phyloP scores from a whole-genome alignment of 2,797 vertebrate genomes.

The Gallirallus australis region DNA sequence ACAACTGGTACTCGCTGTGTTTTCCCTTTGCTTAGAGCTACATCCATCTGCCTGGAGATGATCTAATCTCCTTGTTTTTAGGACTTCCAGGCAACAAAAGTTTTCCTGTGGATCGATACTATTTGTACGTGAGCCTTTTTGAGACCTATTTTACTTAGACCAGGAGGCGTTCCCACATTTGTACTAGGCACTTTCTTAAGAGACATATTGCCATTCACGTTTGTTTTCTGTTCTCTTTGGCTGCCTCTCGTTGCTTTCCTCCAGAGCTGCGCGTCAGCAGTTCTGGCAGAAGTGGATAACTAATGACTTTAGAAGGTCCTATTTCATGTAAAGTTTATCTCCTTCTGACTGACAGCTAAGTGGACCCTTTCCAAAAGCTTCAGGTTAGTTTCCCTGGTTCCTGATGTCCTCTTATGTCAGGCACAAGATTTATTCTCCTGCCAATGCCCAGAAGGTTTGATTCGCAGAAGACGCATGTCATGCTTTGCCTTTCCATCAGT shows the following conservation, averaged over 20 bases:
- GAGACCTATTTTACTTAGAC: not conserved
- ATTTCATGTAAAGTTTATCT: constrained; percentile 64
- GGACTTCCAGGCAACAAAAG: not conserved
- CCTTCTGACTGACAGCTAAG: constrained; percentile 48
- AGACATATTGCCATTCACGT: constrained; percentile 9
- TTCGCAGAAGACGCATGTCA: not conserved
- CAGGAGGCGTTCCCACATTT: not conserved
- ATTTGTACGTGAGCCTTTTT: not conserved
- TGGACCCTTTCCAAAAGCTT: constrained; percentile 57
- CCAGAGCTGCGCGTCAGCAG: constrained; percentile 24
- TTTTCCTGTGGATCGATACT: not conserved
- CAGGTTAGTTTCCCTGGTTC: constrained; percentile 43
- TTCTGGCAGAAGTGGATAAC: constrained; percentile 47
- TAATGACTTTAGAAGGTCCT: constrained; percentile 36
- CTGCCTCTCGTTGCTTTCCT: constrained; percentile 36
- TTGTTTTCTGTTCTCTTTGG: constrained; percentile 66
- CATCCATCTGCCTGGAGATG: not conserved
- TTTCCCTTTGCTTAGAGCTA: not conserved
- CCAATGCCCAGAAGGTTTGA: constrained; percentile 38
- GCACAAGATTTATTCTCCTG: constrained; percentile 58
- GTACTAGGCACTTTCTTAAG: not conserved
- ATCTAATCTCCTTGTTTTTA: not conserved
- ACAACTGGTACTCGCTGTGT: not conserved
- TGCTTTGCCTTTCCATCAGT: not conserved
- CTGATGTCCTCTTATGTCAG: constrained; percentile 42